Evolutionary conservation across 1,140 invertebrate species (phyloP), one percentile per base, ranked within the genome.

Genomic region (Diachasmimorpha longicaudata): DNA sequence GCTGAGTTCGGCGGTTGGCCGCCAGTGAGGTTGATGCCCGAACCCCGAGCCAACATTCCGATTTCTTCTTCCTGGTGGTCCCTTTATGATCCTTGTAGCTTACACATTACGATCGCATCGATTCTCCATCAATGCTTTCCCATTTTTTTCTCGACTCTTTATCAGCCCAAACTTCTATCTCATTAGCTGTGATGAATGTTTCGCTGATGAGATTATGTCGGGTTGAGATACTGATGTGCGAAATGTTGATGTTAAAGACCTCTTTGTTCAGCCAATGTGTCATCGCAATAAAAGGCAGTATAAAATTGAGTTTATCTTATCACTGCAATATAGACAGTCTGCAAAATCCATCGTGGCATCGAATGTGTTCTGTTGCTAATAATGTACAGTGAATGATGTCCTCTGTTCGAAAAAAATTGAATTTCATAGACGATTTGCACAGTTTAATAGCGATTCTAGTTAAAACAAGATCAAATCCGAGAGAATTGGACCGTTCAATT

Each of bases 21-120:
- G 31, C 63, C 68, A 75, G 76, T 55, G 81, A 84, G 84, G 83
- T 84, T 85, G 82, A 83, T 81, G 84, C 81, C 82, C 83, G 82
- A 80, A 80, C 71, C 58, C 48, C 78, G 79, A 78, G 81, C 82
- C 82, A 85, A 84, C 82, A 85, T 84, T 84, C 83, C 80, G 67
- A 80, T 78, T 83, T 55, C 68, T 75, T 63, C 76, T 81, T 84
- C 78, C 76, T 77, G 72, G 70, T 81, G 79, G 77, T 81, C 74
- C 82, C 75, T 69, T 75, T 70, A 74, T 70, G 31, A 70, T 69
- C 72, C 72, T 71, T 37, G 10, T 76, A 72, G 52, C 58, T 78
- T 79, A 75, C 63, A 76, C 76, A 31, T 31, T 31, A 31, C 31
- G 31, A 31, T 31, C 31, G 31, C 2, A 31, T 31, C 39, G 13